Conservation (phyloP, 1,140 invertebrate species). For the Drosophila pachea region DNA sequence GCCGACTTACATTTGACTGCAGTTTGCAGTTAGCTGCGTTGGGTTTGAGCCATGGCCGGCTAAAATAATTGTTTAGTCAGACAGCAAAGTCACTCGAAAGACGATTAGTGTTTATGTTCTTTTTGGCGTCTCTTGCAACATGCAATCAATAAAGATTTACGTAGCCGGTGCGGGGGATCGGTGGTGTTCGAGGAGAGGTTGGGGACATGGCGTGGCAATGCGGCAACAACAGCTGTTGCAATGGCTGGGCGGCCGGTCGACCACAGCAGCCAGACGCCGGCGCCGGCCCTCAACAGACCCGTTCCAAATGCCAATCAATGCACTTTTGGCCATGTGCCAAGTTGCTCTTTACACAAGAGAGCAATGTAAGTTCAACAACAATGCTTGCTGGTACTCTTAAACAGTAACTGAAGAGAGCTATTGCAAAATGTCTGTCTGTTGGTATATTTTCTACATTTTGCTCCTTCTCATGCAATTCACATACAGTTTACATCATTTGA, state of each 20-base stretch:
- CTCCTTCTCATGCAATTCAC: no score
- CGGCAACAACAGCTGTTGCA: slow-evolving; percentile 73
- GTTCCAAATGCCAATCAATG: slow-evolving; percentile 70
- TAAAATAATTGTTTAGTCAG: slow-evolving; percentile 59
- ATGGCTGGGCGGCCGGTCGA: slow-evolving; percentile 36
- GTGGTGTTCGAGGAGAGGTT: neutral
- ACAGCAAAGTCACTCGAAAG: slow-evolving; percentile 57
- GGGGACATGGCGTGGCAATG: slow-evolving; percentile 53
- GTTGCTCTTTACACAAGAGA: slow-evolving; percentile 62
- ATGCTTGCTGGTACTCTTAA: slow-evolving; percentile 21
- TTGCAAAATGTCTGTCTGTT: slow-evolving; percentile 2
- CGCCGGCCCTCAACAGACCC: slow-evolving; percentile 44
- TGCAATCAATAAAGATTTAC: slow-evolving; percentile 59
- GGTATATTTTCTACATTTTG: no score
- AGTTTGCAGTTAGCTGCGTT: neutral
- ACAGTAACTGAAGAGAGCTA: slow-evolving; percentile 5
- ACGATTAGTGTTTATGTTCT: slow-evolving; percentile 50
- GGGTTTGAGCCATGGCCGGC: slow-evolving; percentile 23
- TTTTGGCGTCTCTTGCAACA: slow-evolving; percentile 39
- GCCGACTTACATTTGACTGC: slow-evolving; percentile 35
- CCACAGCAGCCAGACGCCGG: slow-evolving; percentile 69
- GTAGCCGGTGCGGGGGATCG: slow-evolving; percentile 4
- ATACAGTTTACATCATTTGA: neutral
- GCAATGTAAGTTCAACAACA: neutral
- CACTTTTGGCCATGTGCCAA: slow-evolving; percentile 77